phyloP scores from a whole-genome alignment of 2,797 vertebrate species.

The Lycodopsis pacificus region DNA sequence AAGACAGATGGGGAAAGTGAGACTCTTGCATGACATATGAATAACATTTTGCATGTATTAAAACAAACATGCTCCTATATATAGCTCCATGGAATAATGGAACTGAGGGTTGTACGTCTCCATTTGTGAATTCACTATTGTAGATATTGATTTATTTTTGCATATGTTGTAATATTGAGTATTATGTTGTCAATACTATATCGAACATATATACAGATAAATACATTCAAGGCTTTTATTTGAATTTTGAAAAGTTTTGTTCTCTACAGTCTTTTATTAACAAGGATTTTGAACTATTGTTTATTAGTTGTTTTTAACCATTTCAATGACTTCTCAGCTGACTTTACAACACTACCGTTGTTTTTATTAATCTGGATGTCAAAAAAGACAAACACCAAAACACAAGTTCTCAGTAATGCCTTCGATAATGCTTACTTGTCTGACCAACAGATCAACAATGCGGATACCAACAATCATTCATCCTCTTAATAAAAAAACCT shows the following conservation, averaged over 20 bases:
- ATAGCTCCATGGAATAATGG: neutral
- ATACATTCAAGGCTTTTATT: neutral
- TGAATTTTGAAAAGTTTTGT: neutral
- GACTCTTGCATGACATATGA: neutral
- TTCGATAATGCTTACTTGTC: neutral
- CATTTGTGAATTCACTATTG: neutral
- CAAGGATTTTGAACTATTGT: neutral
- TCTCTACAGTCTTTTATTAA: neutral
- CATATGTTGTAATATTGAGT: neutral
- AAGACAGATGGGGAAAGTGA: constrained; percentile 1
- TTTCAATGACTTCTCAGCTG: neutral
- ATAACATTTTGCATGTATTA: neutral
- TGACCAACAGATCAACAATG: neutral
- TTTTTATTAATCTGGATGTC: neutral
- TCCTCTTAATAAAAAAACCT: neutral
- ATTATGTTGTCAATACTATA: neutral
- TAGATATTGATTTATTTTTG: neutral
- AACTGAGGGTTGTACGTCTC: neutral
- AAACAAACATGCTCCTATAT: neutral
- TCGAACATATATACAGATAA: neutral
- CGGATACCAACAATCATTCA: neutral
- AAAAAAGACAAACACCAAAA: neutral
- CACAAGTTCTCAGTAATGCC: neutral
- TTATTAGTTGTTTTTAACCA: neutral
- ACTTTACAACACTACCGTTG: neutral